These are phyloP conservation scores for Ctenoplectra terminalis DNA, from an alignment of 1,140 invertebrate genomes.

Conservation along the genomic window DNA sequence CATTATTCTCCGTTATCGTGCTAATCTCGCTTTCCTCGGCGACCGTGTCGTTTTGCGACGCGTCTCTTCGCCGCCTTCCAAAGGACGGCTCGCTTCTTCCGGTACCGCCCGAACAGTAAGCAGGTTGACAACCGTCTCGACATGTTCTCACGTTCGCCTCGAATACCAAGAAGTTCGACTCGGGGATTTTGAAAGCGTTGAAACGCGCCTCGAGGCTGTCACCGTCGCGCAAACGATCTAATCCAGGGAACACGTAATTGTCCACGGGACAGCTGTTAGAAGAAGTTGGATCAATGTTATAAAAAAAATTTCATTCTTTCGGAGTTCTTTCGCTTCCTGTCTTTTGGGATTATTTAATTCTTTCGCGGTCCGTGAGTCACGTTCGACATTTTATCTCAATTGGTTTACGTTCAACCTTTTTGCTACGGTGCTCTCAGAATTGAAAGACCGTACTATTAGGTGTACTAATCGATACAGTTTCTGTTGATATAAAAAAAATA, in stretches of 20 bases:
- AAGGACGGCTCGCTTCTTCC: slow-evolving; percentile 92
- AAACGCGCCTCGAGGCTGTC: slow-evolving; percentile 95
- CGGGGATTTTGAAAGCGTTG: slow-evolving; percentile 97
- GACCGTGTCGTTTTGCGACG: slow-evolving; percentile 72
- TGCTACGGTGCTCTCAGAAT: too few relatives aligned
- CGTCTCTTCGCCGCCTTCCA: slow-evolving; percentile 87
- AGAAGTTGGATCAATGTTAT: slow-evolving; percentile 19
- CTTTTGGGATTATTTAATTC: too few relatives aligned
- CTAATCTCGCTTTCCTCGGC: slow-evolving; percentile 58
- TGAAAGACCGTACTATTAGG: too few relatives aligned
- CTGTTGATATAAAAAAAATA: too few relatives aligned
- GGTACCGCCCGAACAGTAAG: slow-evolving; percentile 89
- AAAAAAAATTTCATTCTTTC: too few relatives aligned
- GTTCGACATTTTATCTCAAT: too few relatives aligned
- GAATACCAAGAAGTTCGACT: slow-evolving; percentile 96
- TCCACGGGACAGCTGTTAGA: slow-evolving; percentile 92
- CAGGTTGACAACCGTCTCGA: slow-evolving; percentile 93
- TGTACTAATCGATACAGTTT: too few relatives aligned
- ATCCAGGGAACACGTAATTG: slow-evolving; percentile 94
- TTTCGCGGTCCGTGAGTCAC: too few relatives aligned
- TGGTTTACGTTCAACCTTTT: too few relatives aligned
- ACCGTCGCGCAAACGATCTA: slow-evolving; percentile 92
- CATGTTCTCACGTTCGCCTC: slow-evolving; percentile 96
- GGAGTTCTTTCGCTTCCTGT: too few relatives aligned
- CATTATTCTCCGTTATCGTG: slow-evolving; percentile 49